These are phyloP conservation scores for Chrysomallon squamiferum DNA, from an alignment of 1,140 invertebrate genomes.

Conservation along the genomic window DNA sequence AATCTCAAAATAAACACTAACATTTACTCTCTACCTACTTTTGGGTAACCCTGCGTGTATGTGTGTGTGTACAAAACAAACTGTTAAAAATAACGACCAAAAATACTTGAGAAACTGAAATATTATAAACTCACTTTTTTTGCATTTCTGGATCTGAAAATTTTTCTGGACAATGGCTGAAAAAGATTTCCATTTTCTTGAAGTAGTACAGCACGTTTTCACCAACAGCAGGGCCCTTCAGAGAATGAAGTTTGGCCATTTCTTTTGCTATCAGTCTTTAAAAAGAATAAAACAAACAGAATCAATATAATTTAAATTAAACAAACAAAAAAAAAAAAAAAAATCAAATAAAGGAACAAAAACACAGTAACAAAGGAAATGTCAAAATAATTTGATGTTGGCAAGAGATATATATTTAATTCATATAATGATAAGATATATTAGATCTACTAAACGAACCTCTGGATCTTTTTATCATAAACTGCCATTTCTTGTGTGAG, in stretches of 20 bases:
- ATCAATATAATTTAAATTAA: background rate
- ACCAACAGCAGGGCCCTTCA: constrained; percentile 10
- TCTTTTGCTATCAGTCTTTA: constrained; percentile 56
- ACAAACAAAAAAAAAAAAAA: background rate
- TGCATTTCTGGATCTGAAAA: constrained; percentile 47
- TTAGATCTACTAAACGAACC: constrained; percentile 21
- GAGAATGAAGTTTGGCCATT: constrained; percentile 47
- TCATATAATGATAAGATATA: no score
- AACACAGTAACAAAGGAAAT: background rate
- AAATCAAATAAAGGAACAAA: background rate
- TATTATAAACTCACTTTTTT: constrained; percentile 42
- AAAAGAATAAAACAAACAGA: background rate
- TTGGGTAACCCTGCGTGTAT: no score
- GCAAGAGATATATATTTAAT: no score
- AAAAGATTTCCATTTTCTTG: constrained; percentile 31
- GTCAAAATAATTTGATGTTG: no score
- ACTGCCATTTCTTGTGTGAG: constrained; percentile 74
- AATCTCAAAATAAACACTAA: no score
- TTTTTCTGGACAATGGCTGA: constrained; percentile 34
- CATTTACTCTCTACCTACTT: no score
- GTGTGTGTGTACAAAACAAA: no score
- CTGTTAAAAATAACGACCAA: no score
- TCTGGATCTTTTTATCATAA: constrained; percentile 62
- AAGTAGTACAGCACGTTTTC: background rate
- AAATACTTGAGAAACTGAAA: no score